A percentile compares a stretch with the other conserved stretches of the same genome.
phyloP scores from a whole-genome alignment of 2,888 invertebrate genomes.

The Acronicta psi region DNA sequence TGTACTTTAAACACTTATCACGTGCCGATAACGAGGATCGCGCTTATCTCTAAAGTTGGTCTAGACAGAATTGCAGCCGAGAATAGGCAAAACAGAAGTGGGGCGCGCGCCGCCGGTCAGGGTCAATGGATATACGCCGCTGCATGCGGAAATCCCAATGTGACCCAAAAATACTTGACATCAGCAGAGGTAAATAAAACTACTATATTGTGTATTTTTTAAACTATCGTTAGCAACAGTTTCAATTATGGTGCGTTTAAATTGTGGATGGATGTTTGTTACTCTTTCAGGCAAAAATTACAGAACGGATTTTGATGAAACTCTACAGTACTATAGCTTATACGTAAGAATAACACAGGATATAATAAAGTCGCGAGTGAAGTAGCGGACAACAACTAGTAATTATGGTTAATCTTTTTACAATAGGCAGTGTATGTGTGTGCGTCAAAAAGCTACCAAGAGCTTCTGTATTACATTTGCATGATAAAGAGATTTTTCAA shows the following conservation, averaged over 20 bases:
- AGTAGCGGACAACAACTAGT: too few relatives aligned
- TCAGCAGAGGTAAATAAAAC: constrained; percentile 10
- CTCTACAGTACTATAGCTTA: too few relatives aligned
- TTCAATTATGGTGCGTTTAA: neutral
- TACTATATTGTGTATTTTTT: neutral
- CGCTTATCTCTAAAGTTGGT: constrained; percentile 52
- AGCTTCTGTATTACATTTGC: too few relatives aligned
- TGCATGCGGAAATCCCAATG: constrained; percentile 29
- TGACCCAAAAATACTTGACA: constrained; percentile 33
- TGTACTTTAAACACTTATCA: constrained; percentile 39
- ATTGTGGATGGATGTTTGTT: too few relatives aligned
- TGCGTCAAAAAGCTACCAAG: too few relatives aligned
- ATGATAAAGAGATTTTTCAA: too few relatives aligned
- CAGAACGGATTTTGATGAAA: too few relatives aligned
- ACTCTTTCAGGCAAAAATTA: too few relatives aligned
- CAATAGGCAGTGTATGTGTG: too few relatives aligned
- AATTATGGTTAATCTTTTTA: too few relatives aligned
- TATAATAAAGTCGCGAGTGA: too few relatives aligned
- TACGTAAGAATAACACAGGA: too few relatives aligned
- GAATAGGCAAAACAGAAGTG: constrained; percentile 50
- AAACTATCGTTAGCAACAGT: neutral
- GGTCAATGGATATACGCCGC: constrained; percentile 52
- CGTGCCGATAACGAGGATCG: constrained; percentile 43
- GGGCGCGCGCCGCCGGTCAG: constrained; percentile 53
- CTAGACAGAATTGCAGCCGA: constrained; percentile 51